Evolutionary conservation across 2,113 vertebrate species (phyloP).

Genomic region (Cyanoramphus novaezelandiae): DNA sequence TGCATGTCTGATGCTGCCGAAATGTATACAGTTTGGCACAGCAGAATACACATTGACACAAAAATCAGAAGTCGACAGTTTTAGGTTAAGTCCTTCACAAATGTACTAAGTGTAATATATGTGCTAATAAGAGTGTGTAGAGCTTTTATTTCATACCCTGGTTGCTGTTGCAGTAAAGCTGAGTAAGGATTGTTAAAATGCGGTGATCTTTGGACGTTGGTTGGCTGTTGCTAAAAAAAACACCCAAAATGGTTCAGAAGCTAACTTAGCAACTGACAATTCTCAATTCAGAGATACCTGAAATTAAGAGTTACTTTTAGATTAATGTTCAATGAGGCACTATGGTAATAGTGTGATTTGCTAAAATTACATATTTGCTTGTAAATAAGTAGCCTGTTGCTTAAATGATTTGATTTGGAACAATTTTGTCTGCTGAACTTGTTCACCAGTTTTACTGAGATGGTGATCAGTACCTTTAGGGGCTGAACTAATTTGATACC

Average conservation of each 20-base stretch:
- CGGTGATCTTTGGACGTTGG: neutral
- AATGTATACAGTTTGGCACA: neutral
- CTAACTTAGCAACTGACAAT: neutral
- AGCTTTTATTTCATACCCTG: neutral
- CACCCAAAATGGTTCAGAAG: neutral
- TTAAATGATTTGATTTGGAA: neutral
- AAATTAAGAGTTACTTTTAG: neutral
- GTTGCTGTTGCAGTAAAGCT: neutral
- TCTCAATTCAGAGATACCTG: neutral
- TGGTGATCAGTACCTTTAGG: neutral
- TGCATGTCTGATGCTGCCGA: conserved; percentile 23
- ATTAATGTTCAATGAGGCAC: neutral
- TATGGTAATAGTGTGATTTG: neutral
- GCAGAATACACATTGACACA: conserved; percentile 4
- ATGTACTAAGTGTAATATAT: neutral
- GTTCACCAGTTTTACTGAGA: neutral
- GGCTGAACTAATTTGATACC: neutral
- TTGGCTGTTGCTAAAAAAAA: neutral
- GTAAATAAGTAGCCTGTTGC: neutral
- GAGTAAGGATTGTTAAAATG: neutral
- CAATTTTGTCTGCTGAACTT: neutral
- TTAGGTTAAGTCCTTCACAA: conserved; percentile 4
- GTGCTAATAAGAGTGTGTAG: neutral
- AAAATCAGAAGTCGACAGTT: conserved; percentile 9
- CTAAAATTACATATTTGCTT: neutral